Evolutionary conservation across 2,113 vertebrate species (phyloP).

Genomic region (Mus musculus): GRCm39 chr9:14656001-14656500

Average conservation of each 20-base stretch:
- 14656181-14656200: not conserved
- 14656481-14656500: not conserved
- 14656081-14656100: not conserved
- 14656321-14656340: not conserved
- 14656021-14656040: not conserved
- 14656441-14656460: conserved; percentile 12
- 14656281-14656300: not conserved
- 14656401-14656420: not conserved
- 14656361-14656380: not conserved
- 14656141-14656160: too few relatives aligned
- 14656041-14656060: not conserved
- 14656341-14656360: not conserved
- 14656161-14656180: not conserved
- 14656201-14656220: not conserved
- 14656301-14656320: not conserved
- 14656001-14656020: not conserved
- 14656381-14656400: conserved; percentile 35
- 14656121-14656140: not conserved
- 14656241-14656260: not conserved
- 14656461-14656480: not conserved
- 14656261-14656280: not conserved
- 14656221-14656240: not conserved
- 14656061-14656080: not conserved
- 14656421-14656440: not conserved
- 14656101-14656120: not conserved